Percentiles rank a stretch among this genome's conserved stretches.
phyloP scores from a whole-genome alignment of 2,888 invertebrate genomes.

The Epinotia demarniana region DNA sequence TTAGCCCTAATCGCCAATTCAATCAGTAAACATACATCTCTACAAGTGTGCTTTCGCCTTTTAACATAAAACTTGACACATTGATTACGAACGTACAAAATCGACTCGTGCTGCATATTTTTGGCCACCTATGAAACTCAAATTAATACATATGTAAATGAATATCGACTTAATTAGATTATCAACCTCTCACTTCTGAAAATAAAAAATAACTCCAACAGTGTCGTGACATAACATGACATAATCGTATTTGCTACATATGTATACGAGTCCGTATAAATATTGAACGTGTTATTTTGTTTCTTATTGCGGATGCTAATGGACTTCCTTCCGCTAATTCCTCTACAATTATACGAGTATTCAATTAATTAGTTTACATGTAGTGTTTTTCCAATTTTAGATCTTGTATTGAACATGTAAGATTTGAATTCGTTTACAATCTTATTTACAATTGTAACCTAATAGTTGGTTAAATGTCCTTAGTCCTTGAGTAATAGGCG shows the following conservation, averaged over 20 bases:
- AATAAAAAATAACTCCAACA: slow-evolving; percentile 18
- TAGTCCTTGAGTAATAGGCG: background rate
- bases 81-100: background rate
- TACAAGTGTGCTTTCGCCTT: background rate
- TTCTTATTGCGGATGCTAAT: slow-evolving; percentile 20
- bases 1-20: too few relatives aligned
- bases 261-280: background rate
- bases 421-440: background rate
- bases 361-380: background rate
- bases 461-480: background rate
- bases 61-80: background rate
- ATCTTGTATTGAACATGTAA: background rate
- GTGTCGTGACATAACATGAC: slow-evolving; percentile 24
- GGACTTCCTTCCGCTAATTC: slow-evolving; percentile 27
- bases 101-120: background rate
- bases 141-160: slow-evolving; percentile 18
- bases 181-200: slow-evolving; percentile 32
- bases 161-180: slow-evolving; percentile 9
- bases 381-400: background rate
- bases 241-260: slow-evolving; percentile 9
- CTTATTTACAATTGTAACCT: background rate
- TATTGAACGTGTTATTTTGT: slow-evolving; percentile 10
- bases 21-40: background rate
- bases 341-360: background rate
- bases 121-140: background rate